Base-by-base conservation (phyloP, 1,140 invertebrate species). In the Habropoda laboriosa region DNA sequence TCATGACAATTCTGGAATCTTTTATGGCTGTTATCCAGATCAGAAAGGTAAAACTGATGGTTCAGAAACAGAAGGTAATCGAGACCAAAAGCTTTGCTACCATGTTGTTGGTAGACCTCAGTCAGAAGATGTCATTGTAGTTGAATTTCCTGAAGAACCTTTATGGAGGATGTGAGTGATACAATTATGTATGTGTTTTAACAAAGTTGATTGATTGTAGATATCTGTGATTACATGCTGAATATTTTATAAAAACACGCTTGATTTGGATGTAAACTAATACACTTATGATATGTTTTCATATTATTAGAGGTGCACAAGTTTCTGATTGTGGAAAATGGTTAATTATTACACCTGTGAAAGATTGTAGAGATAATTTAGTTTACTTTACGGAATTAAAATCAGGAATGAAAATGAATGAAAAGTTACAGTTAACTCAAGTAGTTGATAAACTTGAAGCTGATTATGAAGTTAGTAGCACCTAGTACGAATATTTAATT, bases 61-160 rank as follows among this genome's bases (percentile, higher is more conserved):
- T 1, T 97, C 97, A 0, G 98, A 99, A 92, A 99, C 97, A 0
- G 95, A 96, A 61, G 94, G 95, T 76, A 98, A 97, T 91, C 94
- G 96, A 89, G 95, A 98, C 93, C 98, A 99, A 90, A 99, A 99
- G 90, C 92, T 99, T 10, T 99, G 96, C 91, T 99, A 98, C 93
- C 99, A 99, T 93, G 92, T 93, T 68, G 87, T 99, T 45, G 96
- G 97, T 78, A 99, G 98, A 30, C 93, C 95, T 24, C 98, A 99
- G 90, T 94, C 95, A 4, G 95, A 98, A 78, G 99, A 99, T 94
- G 93, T 99, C 30, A 90, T 99, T 53, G 96, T 97, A 60, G 96
- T 97, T 18, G 97, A 99, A 91, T 99, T 99, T 93, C 97, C 96
- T 3, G 96, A 99, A 32, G 95, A 99, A 90, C 98, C 98, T 6